A percentile compares a stretch with the other conserved stretches of the same genome.
Conservation (phyloP, 2,888 invertebrate genomes). For the Stenchaetothrips biformis region DNA sequence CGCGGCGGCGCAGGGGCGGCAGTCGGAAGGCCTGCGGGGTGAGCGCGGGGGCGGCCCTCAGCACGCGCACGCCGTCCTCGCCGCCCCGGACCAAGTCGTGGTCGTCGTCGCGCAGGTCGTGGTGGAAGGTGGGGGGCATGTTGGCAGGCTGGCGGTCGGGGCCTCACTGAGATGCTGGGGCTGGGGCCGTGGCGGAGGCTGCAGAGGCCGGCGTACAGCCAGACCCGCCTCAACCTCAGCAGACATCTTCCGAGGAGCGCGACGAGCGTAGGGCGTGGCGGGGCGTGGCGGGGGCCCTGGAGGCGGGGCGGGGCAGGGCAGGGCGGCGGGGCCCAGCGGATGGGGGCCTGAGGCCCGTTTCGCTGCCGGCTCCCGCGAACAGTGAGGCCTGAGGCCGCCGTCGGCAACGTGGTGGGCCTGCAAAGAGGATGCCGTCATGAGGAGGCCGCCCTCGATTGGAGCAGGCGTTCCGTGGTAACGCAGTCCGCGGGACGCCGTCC, state of each 20-base stretch:
- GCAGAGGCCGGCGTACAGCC: background rate
- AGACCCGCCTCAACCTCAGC: constrained; percentile 18
- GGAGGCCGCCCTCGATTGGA: too few species aligned
- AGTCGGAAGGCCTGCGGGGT: constrained; percentile 26
- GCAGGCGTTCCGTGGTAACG: background rate
- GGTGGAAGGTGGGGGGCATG: constrained; percentile 28
- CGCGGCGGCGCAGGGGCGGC: constrained; percentile 21
- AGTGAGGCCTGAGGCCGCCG: too few species aligned
- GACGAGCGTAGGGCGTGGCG: constrained; percentile 1
- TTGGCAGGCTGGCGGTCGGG: constrained; percentile 23
- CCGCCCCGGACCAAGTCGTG: constrained; percentile 25
- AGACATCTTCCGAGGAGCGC: constrained; percentile 22
- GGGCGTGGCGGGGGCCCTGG: constrained; percentile 1
- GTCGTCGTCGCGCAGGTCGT: constrained; percentile 29
- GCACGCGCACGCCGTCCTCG: constrained; percentile 17
- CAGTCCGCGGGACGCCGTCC: background rate
- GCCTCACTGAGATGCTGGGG: constrained; percentile 11
- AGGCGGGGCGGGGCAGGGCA: background rate
- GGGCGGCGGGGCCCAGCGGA: background rate
- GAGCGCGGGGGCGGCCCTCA: constrained; percentile 7
- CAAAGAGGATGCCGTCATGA: too few species aligned
- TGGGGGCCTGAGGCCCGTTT: too few species aligned
- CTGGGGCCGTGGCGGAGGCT: background rate
- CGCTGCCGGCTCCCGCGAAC: too few species aligned
- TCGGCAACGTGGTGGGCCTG: too few species aligned